Base-by-base conservation (phyloP, 92 coral and sea anemone genomes). In the Actinernus sp. region DNA sequence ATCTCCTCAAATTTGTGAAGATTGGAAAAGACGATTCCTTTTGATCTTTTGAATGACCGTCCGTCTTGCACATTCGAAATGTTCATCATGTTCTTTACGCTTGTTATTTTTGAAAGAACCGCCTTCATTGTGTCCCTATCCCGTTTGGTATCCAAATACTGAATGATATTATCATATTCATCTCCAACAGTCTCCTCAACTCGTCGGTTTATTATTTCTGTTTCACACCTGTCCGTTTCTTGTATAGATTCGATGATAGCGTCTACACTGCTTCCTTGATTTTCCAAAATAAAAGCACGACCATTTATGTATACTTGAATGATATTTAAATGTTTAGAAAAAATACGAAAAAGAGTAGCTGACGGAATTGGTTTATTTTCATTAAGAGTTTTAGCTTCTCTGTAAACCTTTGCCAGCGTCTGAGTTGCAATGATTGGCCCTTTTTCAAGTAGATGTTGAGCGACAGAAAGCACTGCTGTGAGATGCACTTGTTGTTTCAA, bases 401-500 rank as follows among this genome's bases (percentile, higher is more conserved):
- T 67, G 67, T 75, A 83, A 19, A 31, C 54, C 3, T 44, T 61
- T 2, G 60, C 72, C 23, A 83, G 78, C 19, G 23, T 47, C 48
- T 51, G 89, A 1, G 83, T 83, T 14, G 82, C 23, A 3, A 83
- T 43, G 14, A 83, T 40, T 0, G 58, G 68, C 9, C 89, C 78
- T 49, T 83, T 57, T 29, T 61, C 48, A 22, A 83, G 24, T 21
- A 83, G 30, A 47, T 34, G 38, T 31, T 74, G 49, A 3, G 61
- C 89, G 30, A 74, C 38, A 16, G 78, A 22, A 30, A 83, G 36
- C 54, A 82, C 40, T 47, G 82, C 59, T 24, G 51, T 58, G 22
- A 83, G 37, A 28, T 83, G 89, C 3, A 32, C 21, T 68, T 83
- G 89, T 49, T 74, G 78, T 26, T 65, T 58, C n/a, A 46, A 32